phyloP scores from a whole-genome alignment of 2,888 invertebrate genomes.

The Isoperla grammatica region DNA sequence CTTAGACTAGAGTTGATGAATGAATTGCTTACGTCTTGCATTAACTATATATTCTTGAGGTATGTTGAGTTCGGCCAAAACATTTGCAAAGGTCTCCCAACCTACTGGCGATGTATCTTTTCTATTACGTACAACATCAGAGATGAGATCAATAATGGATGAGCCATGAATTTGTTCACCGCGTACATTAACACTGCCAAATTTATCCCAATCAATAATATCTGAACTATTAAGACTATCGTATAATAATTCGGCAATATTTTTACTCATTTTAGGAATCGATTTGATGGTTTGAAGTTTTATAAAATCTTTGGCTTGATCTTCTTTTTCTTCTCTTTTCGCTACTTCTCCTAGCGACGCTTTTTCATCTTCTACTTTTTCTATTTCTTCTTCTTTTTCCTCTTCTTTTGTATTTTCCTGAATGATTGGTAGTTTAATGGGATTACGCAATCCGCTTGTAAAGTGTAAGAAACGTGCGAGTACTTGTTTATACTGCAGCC shows the following conservation, averaged over 20 bases:
- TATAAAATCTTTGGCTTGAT: no score
- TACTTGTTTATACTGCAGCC: background rate
- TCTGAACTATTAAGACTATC: background rate
- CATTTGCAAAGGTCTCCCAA: background rate
- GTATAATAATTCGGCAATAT: background rate
- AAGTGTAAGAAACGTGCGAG: constrained; percentile 1
- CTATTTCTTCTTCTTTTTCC: no score
- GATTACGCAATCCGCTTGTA: background rate
- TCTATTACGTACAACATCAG: background rate
- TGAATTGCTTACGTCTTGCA: background rate
- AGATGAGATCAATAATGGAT: background rate
- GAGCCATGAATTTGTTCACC: background rate
- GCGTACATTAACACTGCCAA: background rate
- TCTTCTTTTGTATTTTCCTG: no score
- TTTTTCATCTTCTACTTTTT: no score
- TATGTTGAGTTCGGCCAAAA: background rate
- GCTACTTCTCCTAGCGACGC: no score
- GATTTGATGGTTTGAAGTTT: no score
- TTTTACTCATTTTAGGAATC: no score
- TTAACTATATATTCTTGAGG: constrained; percentile 8
- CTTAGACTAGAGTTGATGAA: no score
- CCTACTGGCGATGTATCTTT: background rate
- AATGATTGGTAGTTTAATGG: background rate
- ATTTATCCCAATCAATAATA: background rate
- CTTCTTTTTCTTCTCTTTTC: no score